Percentiles rank a stretch among this genome's conserved stretches.
phyloP scores from a whole-genome alignment of 2,797 vertebrate genomes.

The Heliangelus exortis region DNA sequence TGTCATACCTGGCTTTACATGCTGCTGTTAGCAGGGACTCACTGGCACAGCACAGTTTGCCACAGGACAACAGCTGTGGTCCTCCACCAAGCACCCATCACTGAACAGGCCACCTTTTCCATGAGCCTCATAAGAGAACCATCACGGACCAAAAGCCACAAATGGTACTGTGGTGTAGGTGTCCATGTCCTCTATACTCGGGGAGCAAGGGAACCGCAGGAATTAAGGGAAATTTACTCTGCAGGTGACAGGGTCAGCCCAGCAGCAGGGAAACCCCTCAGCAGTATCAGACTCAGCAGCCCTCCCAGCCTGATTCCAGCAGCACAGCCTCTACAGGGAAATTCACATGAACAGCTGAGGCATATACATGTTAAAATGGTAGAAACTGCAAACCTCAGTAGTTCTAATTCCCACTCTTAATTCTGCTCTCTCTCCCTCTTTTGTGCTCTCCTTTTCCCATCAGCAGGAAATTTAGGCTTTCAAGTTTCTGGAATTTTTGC shows the following conservation, averaged over 20 bases:
- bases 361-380: fast-evolving
- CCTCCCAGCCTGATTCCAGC: neutral
- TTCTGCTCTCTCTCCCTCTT: neutral
- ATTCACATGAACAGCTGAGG: neutral
- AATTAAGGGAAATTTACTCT: neutral
- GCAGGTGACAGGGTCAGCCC: neutral
- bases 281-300: neutral
- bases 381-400: neutral
- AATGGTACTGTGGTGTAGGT: neutral
- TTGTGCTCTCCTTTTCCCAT: neutral
- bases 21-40: neutral
- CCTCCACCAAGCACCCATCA: too few species aligned
- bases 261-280: neutral
- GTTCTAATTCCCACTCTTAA: neutral
- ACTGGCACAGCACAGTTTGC: neutral
- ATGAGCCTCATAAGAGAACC: neutral
- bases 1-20: neutral
- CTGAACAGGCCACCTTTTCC: neutral
- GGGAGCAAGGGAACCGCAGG: neutral
- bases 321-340: neutral
- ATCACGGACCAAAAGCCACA: neutral
- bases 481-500: neutral
- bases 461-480: neutral
- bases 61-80: neutral
- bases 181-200: too few species aligned